phyloP scores from a whole-genome alignment of 1,140 invertebrate genomes.

The Sitophilus oryzae region DNA sequence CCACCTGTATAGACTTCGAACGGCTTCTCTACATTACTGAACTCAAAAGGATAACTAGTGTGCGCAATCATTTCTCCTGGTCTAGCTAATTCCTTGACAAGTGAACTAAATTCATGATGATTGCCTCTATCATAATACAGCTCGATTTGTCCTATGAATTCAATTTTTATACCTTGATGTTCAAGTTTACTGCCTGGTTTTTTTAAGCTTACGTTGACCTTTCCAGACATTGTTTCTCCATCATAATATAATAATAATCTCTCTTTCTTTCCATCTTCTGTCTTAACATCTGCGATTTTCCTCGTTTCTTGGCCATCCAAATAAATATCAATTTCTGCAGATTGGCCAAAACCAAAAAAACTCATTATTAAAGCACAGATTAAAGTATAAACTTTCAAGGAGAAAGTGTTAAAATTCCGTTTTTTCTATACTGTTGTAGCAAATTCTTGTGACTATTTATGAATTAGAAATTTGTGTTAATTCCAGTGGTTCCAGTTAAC shows the following conservation, averaged over 20 bases:
- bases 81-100: constrained; percentile 92
- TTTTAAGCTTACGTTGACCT: constrained; percentile 92
- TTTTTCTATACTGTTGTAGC: no score
- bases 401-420: no score
- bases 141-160: constrained; percentile 99
- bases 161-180: constrained; percentile 99
- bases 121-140: constrained; percentile 98
- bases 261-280: constrained; percentile 96
- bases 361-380: no score
- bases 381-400: no score
- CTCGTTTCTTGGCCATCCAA: constrained; percentile 89
- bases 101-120: constrained; percentile 95
- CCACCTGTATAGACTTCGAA: constrained; percentile 96
- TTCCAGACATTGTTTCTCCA: constrained; percentile 96
- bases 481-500: no score
- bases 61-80: constrained; percentile 95
- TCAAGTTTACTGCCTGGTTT: constrained; percentile 94
- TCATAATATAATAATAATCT: constrained; percentile 94
- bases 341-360: constrained; percentile 99
- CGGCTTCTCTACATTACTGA: constrained; percentile 98
- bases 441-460: no score
- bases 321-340: constrained; percentile 95
- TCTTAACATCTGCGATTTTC: constrained; percentile 93
- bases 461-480: no score
- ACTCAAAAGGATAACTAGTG: constrained; percentile 92